phyloP scores from a whole-genome alignment of 2,797 vertebrate genomes.

The Nyctibius grandis region DNA sequence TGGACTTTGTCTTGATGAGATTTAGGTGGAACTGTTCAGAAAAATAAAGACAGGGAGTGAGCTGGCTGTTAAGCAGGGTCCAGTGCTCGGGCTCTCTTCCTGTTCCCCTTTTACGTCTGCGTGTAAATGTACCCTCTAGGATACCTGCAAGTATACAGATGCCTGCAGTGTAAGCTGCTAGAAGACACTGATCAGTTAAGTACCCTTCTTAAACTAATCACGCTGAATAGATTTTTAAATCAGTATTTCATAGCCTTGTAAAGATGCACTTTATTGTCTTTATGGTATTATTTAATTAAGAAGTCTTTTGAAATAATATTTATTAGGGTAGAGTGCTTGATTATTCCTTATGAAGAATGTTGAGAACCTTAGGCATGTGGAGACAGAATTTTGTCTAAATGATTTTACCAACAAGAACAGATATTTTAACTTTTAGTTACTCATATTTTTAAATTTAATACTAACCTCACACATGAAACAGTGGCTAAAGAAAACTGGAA shows the following conservation, averaged over 20 bases:
- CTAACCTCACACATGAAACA: background rate
- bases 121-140: background rate
- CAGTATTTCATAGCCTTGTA: background rate
- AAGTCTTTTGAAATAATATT: background rate
- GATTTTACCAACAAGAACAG: background rate
- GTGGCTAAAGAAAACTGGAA: background rate
- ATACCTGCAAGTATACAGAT: background rate
- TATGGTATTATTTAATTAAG: slow-evolving; percentile 20
- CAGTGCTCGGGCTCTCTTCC: background rate
- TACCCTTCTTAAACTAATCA: slow-evolving; percentile 33
- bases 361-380: background rate
- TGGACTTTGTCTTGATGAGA: background rate
- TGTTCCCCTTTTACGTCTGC: background rate
- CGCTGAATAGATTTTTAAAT: background rate
- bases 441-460: background rate
- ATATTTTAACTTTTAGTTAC: background rate
- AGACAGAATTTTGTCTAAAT: background rate
- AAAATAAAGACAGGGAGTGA: background rate
- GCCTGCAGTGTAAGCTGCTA: background rate
- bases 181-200: background rate
- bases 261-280: background rate
- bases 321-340: background rate
- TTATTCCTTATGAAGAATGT: background rate
- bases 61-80: background rate
- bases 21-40: background rate